phyloP scores from a whole-genome alignment of 1,140 invertebrate genomes.

The Ostrea edulis region DNA sequence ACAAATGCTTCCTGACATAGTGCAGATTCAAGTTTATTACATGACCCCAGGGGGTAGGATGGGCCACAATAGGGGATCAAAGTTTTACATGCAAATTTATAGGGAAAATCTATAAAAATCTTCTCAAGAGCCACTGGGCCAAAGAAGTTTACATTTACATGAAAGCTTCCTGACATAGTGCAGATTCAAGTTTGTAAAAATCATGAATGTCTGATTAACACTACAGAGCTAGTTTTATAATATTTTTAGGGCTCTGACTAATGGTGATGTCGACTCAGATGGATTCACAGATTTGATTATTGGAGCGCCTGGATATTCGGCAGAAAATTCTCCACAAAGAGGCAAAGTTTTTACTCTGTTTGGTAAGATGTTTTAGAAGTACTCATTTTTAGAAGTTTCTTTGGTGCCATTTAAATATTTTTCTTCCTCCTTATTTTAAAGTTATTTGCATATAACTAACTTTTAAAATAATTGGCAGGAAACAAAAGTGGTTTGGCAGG shows the following conservation, averaged over 20 bases:
- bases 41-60: no score
- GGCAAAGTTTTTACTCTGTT: slow-evolving; percentile 67
- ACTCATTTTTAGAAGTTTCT: neutral
- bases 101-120: no score
- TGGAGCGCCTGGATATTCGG: slow-evolving; percentile 66
- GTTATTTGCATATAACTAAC: neutral
- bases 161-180: no score
- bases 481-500: slow-evolving; percentile 26
- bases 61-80: no score
- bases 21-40: no score
- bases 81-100: no score
- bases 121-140: no score
- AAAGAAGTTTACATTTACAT: no score
- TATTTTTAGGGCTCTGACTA: slow-evolving; percentile 60
- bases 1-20: no score
- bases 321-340: slow-evolving; percentile 46
- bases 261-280: slow-evolving; percentile 70
- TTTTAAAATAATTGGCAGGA: slow-evolving; percentile 3
- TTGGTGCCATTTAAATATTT: neutral
- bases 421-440: no score
- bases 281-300: slow-evolving; percentile 70
- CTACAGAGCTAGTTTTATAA: neutral
- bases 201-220: no score
- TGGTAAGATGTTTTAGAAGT: slow-evolving; percentile 57
- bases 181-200: no score